Conservation (phyloP, 2,113 vertebrate species). For the Otis tarda region DNA sequence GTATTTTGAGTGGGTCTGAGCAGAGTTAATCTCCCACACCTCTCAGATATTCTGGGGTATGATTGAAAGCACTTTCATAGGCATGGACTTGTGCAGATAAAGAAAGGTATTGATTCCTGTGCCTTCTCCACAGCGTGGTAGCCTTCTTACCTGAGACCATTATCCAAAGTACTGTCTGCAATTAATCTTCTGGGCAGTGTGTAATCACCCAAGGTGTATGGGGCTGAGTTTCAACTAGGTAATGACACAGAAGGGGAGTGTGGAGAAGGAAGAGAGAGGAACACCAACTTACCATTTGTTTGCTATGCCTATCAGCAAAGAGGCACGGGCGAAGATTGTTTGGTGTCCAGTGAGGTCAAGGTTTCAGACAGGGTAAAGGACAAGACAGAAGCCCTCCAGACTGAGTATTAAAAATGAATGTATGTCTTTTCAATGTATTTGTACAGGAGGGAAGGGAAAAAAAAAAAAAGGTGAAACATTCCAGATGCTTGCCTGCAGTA, state of each 20-base stretch:
- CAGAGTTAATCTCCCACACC: not conserved
- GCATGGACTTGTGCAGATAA: conserved; percentile 45
- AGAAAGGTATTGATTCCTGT: conserved; percentile 49
- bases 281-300: not conserved
- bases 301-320: not conserved
- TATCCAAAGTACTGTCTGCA: conserved; percentile 70
- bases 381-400: conserved; percentile 14
- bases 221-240: conserved; percentile 42
- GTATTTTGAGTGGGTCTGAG: not conserved
- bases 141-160: conserved; percentile 57
- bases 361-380: not conserved
- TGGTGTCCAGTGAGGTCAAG: not conserved
- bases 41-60: conserved; percentile 36
- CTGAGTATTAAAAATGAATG: conserved; percentile 60
- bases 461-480: conserved; percentile 75
- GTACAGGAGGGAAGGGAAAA: not conserved
- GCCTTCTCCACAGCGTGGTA: conserved; percentile 20
- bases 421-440: conserved; percentile 73
- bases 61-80: conserved; percentile 40
- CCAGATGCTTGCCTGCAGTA: conserved; percentile 82
- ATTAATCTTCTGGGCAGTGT: conserved; percentile 74
- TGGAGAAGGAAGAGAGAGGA: not conserved
- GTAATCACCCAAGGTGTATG: conserved; percentile 57
- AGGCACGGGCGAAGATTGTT: accelerated
- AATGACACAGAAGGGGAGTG: not conserved